Evolutionary conservation across 2,113 vertebrate species (phyloP), one percentile per base, ranked within the genome.

Genomic region (Falcunculus frontatus): DNA sequence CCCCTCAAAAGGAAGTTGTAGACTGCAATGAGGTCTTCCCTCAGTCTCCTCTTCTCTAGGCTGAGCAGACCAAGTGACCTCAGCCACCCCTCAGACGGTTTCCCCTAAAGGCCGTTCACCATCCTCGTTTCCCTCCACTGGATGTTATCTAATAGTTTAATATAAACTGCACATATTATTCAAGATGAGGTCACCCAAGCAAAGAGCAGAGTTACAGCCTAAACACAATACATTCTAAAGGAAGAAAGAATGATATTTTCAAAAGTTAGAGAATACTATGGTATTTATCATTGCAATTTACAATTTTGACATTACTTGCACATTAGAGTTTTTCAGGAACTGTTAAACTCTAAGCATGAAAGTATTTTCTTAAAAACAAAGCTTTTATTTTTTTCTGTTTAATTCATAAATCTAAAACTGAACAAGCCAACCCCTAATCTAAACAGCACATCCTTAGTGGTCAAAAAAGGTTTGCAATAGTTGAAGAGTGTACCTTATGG

Each of bases 1-100:
- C 11, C 18, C 7, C 14, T 19, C 14, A 37, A 2, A 10, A 44
- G 32, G 39, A 77, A 60, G 9, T 23, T 39, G 10, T 4, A 29
- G 53, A 53, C 22, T 33, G 27, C 46, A 11, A 15, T 33, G 27
- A 44, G 7, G 6, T 60, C 1, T 29, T 22, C 5, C 10, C 23
- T 62, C 18, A 46, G 8, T 29, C 15, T 67, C n/a, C 18, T 46
- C 3, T 1, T 25, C 35, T 57, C 29, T 47, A 39, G 55, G 7
- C 4, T 62, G 47, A 53, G 16, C 12, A 23, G 23, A 53, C 3
- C 15, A 33, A 53, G 10, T 19, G 19, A 46, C 10, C 10, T 46
- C 74, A 78, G 16, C 23, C 10, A 16, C 8, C 3, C 4, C 16
- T 46, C 55, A 33, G 0, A 16, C 1, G 4, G 23, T 29, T 62